Percentiles rank a stretch among this genome's conserved stretches.
These are phyloP conservation scores for Cheilosia vernalis DNA, from an alignment of 2,888 invertebrate species.

Conservation along the genomic window DNA sequence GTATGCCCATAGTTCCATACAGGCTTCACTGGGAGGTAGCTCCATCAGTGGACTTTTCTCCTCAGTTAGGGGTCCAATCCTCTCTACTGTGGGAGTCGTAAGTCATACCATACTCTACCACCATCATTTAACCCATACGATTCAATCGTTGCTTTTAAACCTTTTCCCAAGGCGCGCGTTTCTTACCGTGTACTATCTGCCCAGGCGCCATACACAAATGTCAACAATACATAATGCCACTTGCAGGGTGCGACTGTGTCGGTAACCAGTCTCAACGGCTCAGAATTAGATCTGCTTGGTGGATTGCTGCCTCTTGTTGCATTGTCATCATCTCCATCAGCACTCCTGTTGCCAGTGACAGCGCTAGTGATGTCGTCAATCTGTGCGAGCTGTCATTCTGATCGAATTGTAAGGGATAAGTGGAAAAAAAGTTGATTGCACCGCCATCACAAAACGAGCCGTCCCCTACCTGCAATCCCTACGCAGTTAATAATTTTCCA, in stretches of 20 bases:
- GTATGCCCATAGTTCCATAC: too few species aligned
- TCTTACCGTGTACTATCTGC: slow-evolving; percentile 7
- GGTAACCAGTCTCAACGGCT: slow-evolving; percentile 25
- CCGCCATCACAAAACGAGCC: slow-evolving; percentile 8
- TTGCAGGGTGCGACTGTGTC: slow-evolving; percentile 20
- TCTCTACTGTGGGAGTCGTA: too few species aligned
- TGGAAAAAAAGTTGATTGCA: slow-evolving; percentile 46
- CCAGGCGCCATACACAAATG: background rate
- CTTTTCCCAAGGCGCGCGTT: background rate
- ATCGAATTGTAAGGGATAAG: slow-evolving; percentile 39
- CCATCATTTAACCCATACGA: too few species aligned
- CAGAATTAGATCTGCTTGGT: slow-evolving; percentile 34
- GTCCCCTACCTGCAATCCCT: too few species aligned
- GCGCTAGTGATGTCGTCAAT: slow-evolving; percentile 21
- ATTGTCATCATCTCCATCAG: slow-evolving; percentile 25
- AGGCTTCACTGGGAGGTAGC: too few species aligned
- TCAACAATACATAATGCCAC: slow-evolving; percentile 1
- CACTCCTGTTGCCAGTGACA: slow-evolving; percentile 18
- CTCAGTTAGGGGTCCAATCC: too few species aligned
- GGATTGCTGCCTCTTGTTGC: slow-evolving; percentile 9
- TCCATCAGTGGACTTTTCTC: too few species aligned
- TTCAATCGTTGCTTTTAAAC: too few species aligned
- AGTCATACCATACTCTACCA: too few species aligned
- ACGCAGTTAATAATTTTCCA: slow-evolving; percentile 68
- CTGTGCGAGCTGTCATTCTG: slow-evolving; percentile 41